A percentile compares a stretch with the other conserved stretches of the same genome.
Evolutionary conservation across 2,113 vertebrate genomes (phyloP).

Genomic region (Xenus cinereus): DNA sequence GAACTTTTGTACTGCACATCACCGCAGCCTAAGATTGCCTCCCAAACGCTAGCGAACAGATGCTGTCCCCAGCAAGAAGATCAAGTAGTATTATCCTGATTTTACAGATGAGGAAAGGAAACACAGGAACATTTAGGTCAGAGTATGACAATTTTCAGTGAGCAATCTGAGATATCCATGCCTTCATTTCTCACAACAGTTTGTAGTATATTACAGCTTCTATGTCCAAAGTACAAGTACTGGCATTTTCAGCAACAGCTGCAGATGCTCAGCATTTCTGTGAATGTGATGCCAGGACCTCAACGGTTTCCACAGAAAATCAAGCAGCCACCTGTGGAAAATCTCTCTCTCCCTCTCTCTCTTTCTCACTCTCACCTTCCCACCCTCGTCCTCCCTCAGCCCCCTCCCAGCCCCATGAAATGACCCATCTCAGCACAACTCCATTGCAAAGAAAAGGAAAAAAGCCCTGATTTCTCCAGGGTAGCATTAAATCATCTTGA

Average conservation of each 20-base stretch:
- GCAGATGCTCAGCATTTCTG: not conserved
- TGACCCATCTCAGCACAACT: not conserved
- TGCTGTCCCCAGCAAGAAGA: not conserved
- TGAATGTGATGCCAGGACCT: not conserved
- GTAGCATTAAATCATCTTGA: not conserved
- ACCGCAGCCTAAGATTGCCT: not conserved
- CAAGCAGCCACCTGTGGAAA: not conserved
- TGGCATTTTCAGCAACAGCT: not conserved
- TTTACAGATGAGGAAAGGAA: not conserved
- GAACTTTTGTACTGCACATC: not conserved
- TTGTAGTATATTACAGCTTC: not conserved
- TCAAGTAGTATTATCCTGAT: not conserved
- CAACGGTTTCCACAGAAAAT: not conserved
- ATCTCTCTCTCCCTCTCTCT: not conserved
- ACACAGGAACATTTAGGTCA: not conserved
- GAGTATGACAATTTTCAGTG: not conserved
- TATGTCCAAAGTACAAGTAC: not conserved
- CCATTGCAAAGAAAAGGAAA: not conserved
- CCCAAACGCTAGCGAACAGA: not conserved
- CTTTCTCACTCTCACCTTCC: too few relatives aligned
- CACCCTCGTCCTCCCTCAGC: too few relatives aligned
- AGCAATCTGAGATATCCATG: not conserved
- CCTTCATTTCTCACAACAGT: not conserved
- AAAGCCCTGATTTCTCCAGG: not conserved
- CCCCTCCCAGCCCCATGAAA: rapidly evolving